phyloP scores from a whole-genome alignment of 2,888 invertebrate species.

The Diploptera punctata region DNA sequence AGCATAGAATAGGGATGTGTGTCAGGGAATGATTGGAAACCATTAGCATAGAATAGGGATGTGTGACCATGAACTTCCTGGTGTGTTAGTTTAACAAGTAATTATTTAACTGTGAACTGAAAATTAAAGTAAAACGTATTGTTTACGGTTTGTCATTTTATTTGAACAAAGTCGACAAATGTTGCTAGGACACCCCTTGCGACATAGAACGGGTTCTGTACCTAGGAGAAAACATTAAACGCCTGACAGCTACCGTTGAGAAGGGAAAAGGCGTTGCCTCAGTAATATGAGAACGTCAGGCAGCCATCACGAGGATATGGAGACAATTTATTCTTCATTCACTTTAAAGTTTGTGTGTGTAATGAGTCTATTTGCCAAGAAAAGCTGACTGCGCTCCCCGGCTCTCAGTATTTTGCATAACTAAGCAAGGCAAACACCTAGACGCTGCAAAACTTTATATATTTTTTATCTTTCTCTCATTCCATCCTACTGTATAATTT shows the following conservation, averaged over 20 bases:
- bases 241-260: not conserved
- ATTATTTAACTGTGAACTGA: too few relatives aligned
- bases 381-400: not conserved
- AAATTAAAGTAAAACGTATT: too few relatives aligned
- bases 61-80: too few relatives aligned
- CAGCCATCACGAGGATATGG: slow-evolving; percentile 13
- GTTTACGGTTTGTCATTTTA: too few relatives aligned
- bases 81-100: too few relatives aligned
- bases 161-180: too few relatives aligned
- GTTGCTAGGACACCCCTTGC: slow-evolving; percentile 2
- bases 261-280: not conserved
- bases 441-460: too few relatives aligned
- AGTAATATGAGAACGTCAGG: slow-evolving; percentile 12
- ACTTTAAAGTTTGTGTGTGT: slow-evolving; percentile 7
- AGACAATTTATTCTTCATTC: slow-evolving; percentile 20
- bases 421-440: not conserved
- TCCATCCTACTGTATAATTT: not conserved
- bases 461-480: too few relatives aligned
- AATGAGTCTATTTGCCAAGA: slow-evolving; percentile 18
- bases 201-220: not conserved
- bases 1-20: too few relatives aligned
- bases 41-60: too few relatives aligned
- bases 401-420: slow-evolving; percentile 1
- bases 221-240: not conserved
- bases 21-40: too few relatives aligned